Base-by-base conservation (phyloP, 2,113 vertebrate species). In the Girardinichthys multiradiatus region DNA sequence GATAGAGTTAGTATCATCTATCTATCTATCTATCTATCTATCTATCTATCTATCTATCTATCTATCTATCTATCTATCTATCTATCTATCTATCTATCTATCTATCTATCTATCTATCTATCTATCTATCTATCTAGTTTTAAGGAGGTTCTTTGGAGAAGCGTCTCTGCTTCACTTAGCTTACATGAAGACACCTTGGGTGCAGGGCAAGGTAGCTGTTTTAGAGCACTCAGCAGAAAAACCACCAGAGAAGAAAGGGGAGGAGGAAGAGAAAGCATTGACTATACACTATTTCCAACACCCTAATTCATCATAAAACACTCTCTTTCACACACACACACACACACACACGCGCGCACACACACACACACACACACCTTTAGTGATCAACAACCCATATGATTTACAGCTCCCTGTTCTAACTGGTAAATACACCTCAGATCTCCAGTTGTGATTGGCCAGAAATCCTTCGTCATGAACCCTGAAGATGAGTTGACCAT, bases 401-500 rank as follows among this genome's bases (percentile, higher is more conserved):
- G 76, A 72, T 80, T 84, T 77, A 81, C 58, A 83, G 61, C 81
- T 31, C 68, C 64, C 31, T 26, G 58, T 62, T 66, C 77, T 82
- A 82, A 91, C 84, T 88, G 91, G 89, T 81, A 83, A 80, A 87
- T 68, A 83, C 74, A 79, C 63, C 68, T 73, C 45, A 4, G 61
- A 64, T 85, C 73, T 80, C 45, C 76, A 83, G 85, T 79, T 84
- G 86, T 85, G 84, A 92, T 85, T 92, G 89, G 91, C 65, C 78
- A 88, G 67, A 81, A 67, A 73, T 31, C 70, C 61, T 61, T 82
- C 67, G 63, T 57, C 58, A 71, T 61, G 77, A 79, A 72, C 81
- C 86, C 87, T 33, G 65, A 77, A 86, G 86, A 91, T 82, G 82
- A 81, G 81, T 60, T 77, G 77, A 86, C 89, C 91, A 91, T 92